Conservation (phyloP, 2,113 vertebrate genomes). For the Pelodiscus sinensis region DNA sequence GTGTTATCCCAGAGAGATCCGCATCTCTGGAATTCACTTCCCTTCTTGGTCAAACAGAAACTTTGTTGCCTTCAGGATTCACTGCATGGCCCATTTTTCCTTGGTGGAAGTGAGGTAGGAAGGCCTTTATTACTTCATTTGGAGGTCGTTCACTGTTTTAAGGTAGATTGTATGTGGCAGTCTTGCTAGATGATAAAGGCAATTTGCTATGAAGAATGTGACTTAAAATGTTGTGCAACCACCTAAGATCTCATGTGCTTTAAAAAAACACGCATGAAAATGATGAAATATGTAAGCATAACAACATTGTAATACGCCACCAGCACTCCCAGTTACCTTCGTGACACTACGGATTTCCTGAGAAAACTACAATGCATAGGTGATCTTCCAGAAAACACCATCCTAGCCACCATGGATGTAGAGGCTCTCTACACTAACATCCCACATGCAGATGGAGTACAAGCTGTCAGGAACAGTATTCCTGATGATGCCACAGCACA, state of each 20-base stretch:
- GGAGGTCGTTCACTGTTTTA: background rate
- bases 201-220: background rate
- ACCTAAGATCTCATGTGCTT: background rate
- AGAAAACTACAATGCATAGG: too few species aligned
- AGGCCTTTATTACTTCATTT: background rate
- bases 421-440: too few species aligned
- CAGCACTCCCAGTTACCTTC: too few species aligned
- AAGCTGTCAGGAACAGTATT: too few species aligned
- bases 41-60: background rate
- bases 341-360: too few species aligned
- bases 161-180: background rate
- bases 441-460: too few species aligned
- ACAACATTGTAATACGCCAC: background rate
- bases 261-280: background rate
- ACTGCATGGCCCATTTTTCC: fast-evolving
- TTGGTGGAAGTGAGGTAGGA: background rate
- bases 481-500: too few species aligned
- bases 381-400: too few species aligned
- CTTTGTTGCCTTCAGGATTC: background rate
- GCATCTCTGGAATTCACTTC: background rate
- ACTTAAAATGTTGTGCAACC: background rate
- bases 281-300: background rate
- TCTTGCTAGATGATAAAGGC: background rate
- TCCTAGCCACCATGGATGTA: too few species aligned
- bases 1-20: background rate